phyloP scores from a whole-genome alignment of 2,888 invertebrate species.

The Buathra laborator region DNA sequence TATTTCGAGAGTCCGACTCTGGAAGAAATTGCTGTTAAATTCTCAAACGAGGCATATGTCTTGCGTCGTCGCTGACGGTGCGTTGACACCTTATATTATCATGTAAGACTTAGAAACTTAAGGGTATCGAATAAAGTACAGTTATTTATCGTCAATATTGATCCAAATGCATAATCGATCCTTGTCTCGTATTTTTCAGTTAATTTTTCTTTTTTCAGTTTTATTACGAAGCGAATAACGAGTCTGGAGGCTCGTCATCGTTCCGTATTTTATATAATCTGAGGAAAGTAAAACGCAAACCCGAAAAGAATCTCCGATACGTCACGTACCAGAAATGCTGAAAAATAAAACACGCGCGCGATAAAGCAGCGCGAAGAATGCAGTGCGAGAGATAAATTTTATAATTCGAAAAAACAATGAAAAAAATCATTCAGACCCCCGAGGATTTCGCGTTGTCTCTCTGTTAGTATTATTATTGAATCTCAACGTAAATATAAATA shows the following conservation, averaged over 20 bases:
- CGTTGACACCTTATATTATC: slow-evolving; percentile 13
- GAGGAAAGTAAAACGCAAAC: background rate
- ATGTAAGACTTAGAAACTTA: slow-evolving; percentile 60
- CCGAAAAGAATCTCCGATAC: slow-evolving; percentile 42
- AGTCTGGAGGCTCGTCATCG: background rate
- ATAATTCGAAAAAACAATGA: background rate
- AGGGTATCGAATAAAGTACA: slow-evolving; percentile 77
- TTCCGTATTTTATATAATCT: background rate
- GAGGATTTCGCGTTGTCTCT: background rate
- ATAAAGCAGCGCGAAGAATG: slow-evolving; percentile 29
- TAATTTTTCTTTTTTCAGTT: background rate
- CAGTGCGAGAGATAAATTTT: background rate
- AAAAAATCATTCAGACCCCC: slow-evolving; percentile 4
- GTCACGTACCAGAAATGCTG: slow-evolving; percentile 34
- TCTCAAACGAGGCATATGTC: slow-evolving; percentile 9
- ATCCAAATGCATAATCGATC: background rate
- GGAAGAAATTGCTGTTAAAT: slow-evolving; percentile 20
- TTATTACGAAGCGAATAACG: slow-evolving; percentile 39
- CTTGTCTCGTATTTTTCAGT: background rate
- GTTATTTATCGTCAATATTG: slow-evolving; percentile 78
- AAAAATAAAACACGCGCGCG: slow-evolving; percentile 9
- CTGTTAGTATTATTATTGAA: slow-evolving; percentile 27
- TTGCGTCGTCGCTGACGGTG: background rate
- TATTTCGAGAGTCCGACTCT: slow-evolving; percentile 17
- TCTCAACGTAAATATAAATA: slow-evolving; percentile 45